Percentiles rank a stretch among this genome's conserved stretches.
Evolutionary conservation across 2,888 invertebrate species (phyloP).

Genomic region (Hydraecia micacea): DNA sequence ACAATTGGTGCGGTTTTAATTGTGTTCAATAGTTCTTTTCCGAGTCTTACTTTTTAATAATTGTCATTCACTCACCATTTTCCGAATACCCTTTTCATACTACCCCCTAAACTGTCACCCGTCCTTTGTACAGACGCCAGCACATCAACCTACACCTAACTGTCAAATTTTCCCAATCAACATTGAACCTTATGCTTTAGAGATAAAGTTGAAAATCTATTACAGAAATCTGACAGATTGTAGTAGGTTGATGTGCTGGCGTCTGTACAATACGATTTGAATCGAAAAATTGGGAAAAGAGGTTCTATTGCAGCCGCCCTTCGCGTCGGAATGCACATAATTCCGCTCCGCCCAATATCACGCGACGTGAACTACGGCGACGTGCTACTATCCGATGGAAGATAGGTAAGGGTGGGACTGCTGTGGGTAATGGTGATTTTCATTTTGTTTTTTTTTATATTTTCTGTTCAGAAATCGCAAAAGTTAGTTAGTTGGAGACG

Average conservation of each 20-base stretch:
- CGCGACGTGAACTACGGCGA: conserved; percentile 74
- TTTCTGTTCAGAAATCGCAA: background rate
- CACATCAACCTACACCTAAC: too few relatives aligned
- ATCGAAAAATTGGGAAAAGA: conserved; percentile 49
- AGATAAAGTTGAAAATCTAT: too few relatives aligned
- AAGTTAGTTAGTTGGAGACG: too few relatives aligned
- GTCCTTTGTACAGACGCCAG: too few relatives aligned
- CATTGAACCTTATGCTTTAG: too few relatives aligned
- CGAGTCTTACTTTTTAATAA: background rate
- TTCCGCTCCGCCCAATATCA: conserved; percentile 77
- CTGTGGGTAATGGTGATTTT: conserved; percentile 13
- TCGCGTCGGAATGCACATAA: conserved; percentile 79
- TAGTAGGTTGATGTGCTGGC: too few relatives aligned
- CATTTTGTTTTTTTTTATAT: background rate
- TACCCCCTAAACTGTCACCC: conserved; percentile 18
- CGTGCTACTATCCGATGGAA: conserved; percentile 67
- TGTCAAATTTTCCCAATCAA: too few relatives aligned
- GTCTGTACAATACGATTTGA: conserved; percentile 50
- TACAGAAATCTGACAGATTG: too few relatives aligned
- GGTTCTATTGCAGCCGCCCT: conserved; percentile 68
- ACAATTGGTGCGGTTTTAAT: background rate
- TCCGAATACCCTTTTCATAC: conserved; percentile 23
- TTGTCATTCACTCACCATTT: conserved; percentile 8
- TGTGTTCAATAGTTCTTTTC: background rate
- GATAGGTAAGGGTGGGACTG: conserved; percentile 27